Evolutionary conservation across 2,888 invertebrate genomes (phyloP).

Genomic region (Agrypnus murinus): DNA sequence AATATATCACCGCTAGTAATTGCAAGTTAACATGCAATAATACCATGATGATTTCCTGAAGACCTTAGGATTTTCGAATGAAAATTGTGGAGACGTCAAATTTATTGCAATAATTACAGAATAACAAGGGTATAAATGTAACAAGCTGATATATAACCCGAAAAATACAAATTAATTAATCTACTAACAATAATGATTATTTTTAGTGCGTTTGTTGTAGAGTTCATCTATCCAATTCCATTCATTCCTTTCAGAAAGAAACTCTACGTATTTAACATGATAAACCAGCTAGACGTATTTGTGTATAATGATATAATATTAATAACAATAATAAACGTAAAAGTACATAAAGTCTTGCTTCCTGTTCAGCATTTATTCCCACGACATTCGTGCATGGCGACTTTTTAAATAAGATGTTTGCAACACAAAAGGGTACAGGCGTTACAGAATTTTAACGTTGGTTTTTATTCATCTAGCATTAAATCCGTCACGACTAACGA

Average conservation of each 20-base stretch:
- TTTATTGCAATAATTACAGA: slow-evolving; percentile 12
- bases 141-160: no score
- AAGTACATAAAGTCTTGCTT: slow-evolving; percentile 39
- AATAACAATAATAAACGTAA: slow-evolving; percentile 35
- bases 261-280: no score
- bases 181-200: no score
- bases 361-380: slow-evolving; percentile 47
- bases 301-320: slow-evolving; percentile 17
- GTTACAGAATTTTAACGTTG: slow-evolving; percentile 47
- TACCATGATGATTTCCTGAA: slow-evolving; percentile 18
- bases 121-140: neutral
- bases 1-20: slow-evolving; percentile 32
- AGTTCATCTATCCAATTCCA: no score
- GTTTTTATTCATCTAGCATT: slow-evolving; percentile 48
- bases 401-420: slow-evolving; percentile 44
- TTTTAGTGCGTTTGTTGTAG: no score
- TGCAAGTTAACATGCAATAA: slow-evolving; percentile 30
- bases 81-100: slow-evolving; percentile 9
- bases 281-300: slow-evolving; percentile 35
- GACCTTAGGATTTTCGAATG: slow-evolving; percentile 13
- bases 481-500: slow-evolving; percentile 48
- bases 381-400: slow-evolving; percentile 48
- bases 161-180: no score
- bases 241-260: no score
- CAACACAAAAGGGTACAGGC: slow-evolving; percentile 46